Evolutionary conservation across 2,113 vertebrate genomes (phyloP), one percentile per base, ranked within the genome.

Genomic region (Toxotes chatareus): DNA sequence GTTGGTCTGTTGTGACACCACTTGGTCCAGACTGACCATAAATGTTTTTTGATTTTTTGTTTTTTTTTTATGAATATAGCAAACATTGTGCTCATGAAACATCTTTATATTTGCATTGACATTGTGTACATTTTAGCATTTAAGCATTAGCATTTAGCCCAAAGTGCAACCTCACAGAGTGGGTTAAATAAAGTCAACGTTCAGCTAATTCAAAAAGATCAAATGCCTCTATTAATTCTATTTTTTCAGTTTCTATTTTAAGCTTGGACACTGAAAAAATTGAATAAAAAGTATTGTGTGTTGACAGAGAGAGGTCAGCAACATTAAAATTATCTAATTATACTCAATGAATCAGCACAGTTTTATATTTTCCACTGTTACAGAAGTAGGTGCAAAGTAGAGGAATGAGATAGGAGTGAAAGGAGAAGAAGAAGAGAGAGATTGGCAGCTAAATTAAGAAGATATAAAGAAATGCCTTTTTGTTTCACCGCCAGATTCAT

Each of bases 241-340:
- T 47, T 63, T 64, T 79, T 27, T 64, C 6, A 53, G 46, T 16
- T 5, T 72, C 42, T 51, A 40, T 36, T 63, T 40, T 63, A 38
- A 12, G 27, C 21, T 23, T 21, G 27, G 27, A 27, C 27, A 27
- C 27, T 27, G 27, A 27, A 27, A 27, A 27, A 27, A 27, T 27
- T 1, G 27, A 27, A 27, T 27, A 27, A 27, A 27, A 27, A 27
- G 27, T 27, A n/a, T n/a, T 12, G 34, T 62, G 8, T 61, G 36
- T 19, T 19, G 32, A 36, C 59, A 21, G 36, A 4, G 9, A 38
- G 10, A n/a, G 4, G 36, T n/a, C 34, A 40, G 19, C 10, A 40
- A 62, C 36, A 40, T 62, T 40, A 62, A 36, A 40, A 40, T 62
- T 12, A 38, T 38, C 4, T 21, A 10, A 38, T 2, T 36, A 4